phyloP scores from a whole-genome alignment of 1,140 invertebrate species.

The Lordiphosa mommai region DNA sequence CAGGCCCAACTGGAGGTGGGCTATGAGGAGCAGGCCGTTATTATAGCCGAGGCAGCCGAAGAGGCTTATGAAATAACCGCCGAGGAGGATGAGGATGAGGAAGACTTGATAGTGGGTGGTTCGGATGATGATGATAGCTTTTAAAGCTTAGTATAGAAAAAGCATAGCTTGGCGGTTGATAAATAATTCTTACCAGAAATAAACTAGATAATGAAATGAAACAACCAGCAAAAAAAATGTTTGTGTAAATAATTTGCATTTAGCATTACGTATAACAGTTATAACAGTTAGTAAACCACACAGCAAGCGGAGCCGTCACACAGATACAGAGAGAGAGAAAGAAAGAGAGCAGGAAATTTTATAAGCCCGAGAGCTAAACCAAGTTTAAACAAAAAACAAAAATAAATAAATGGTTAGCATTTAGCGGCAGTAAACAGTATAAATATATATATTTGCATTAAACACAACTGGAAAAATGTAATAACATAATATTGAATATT shows the following conservation, averaged over 20 bases:
- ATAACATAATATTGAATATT: constrained; percentile 8
- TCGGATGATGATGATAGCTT: constrained; percentile 59
- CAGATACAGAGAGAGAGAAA: not conserved
- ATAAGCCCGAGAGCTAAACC: constrained; percentile 36
- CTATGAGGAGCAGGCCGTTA: constrained; percentile 48
- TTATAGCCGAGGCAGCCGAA: constrained; percentile 60
- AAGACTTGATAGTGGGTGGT: not conserved
- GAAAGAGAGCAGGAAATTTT: constrained; percentile 34
- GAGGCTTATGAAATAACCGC: constrained; percentile 57
- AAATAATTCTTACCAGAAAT: constrained; percentile 1
- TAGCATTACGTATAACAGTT: constrained; percentile 20
- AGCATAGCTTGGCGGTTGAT: constrained; percentile 45
- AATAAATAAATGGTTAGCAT: constrained; percentile 50
- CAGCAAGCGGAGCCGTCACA: constrained; percentile 68
- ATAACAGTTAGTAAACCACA: constrained; percentile 23
- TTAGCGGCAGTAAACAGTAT: constrained; percentile 58
- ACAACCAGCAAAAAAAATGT: too few species aligned
- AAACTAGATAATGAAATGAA: not conserved
- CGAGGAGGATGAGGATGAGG: not conserved
- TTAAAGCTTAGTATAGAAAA: constrained; percentile 43
- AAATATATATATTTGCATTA: constrained; percentile 32
- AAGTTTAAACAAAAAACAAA: constrained; percentile 30
- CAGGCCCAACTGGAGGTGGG: constrained; percentile 37
- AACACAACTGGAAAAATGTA: constrained; percentile 10
- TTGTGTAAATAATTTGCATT: constrained; percentile 68